Base-by-base conservation (phyloP, 2,797 vertebrate species). In the Odontamblyopus rebecca region DNA sequence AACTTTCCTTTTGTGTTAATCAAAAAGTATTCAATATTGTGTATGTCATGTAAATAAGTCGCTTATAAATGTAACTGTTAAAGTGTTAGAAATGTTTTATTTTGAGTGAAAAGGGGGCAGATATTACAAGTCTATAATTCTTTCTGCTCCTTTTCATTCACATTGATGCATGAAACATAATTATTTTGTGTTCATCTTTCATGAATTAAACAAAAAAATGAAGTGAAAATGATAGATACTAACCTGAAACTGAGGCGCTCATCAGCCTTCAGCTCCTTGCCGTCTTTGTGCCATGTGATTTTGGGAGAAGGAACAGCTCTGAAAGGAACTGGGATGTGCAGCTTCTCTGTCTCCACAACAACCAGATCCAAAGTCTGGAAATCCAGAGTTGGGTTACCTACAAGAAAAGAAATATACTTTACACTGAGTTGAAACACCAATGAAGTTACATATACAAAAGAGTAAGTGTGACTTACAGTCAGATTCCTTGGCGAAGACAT, bases 401-500 rank as follows among this genome's bases (percentile, higher is more conserved):
- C n/a, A 62, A 76, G 11, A 41, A 27, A 44, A 60, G 1, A 19
- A 6, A 38, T 3, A 48, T 15, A 16, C 16, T 67, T 64, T 48
- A 53, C 27, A 29, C 6, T 18, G 26, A 16, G 48, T 15, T 15
- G 5, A 19, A 38, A 41, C n/a, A 64, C 38, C 23, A 27, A 29
- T 27, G 27, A 5, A 48, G 35, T 38, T 6, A 44, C 11, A 63
- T 11, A 38, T 35, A 19, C 32, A 35, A 62, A 48, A 30, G 9
- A 18, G 18, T 27, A 53, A 67, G 27, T 5, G 50, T 48, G 68
- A 35, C 94, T 94, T 90, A 99, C 98, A 98, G 89, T 99, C 97
- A 32, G 98, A 95, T 75, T 99, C 97, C 88, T 98, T 99, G 78
- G 98, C 96, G 85, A 95, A 95, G 78, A 98, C 96, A 75, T 96